Percentiles rank a stretch among this genome's conserved stretches.
These are phyloP conservation scores for Pelobates fuscus DNA, from an alignment of 2,113 vertebrate species.

Conservation along the genomic window DNA sequence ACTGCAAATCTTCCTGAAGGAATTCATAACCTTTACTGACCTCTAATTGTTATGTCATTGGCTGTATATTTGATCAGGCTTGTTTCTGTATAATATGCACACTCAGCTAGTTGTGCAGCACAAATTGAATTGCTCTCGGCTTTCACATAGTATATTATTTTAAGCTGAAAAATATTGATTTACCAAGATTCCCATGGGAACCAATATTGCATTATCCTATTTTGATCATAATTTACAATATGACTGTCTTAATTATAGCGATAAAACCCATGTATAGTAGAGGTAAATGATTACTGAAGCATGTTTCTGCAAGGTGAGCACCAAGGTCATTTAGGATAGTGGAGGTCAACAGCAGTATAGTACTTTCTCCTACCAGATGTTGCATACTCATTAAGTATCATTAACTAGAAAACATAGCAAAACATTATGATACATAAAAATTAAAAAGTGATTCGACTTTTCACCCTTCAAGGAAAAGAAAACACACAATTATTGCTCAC, in stretches of 20 bases:
- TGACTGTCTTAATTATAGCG: background rate
- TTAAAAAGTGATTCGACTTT: no score
- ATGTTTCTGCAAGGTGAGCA: no score
- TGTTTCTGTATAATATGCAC: constrained; percentile 3
- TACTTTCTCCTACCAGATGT: no score
- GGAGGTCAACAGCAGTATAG: no score
- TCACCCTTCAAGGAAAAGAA: no score
- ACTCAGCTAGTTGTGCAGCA: constrained; percentile 10
- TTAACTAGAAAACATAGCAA: no score
- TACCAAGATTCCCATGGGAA: constrained; percentile 14
- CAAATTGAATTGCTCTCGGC: constrained; percentile 27
- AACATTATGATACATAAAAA: no score
- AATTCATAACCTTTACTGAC: background rate
- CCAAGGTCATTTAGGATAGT: no score
- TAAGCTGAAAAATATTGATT: constrained; percentile 35
- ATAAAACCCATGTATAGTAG: constrained; percentile 10
- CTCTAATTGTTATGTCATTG: constrained; percentile 18
- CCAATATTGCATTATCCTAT: constrained; percentile 21
- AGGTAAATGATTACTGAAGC: no score
- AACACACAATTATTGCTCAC: no score
- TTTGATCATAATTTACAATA: background rate
- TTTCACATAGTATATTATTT: constrained; percentile 23
- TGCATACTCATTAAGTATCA: no score
- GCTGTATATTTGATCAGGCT: constrained; percentile 16
- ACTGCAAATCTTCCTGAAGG: background rate